These are phyloP conservation scores for Melanotaenia pygmaea DNA, from an alignment of 2,797 vertebrate species.

Conservation along the genomic window DNA sequence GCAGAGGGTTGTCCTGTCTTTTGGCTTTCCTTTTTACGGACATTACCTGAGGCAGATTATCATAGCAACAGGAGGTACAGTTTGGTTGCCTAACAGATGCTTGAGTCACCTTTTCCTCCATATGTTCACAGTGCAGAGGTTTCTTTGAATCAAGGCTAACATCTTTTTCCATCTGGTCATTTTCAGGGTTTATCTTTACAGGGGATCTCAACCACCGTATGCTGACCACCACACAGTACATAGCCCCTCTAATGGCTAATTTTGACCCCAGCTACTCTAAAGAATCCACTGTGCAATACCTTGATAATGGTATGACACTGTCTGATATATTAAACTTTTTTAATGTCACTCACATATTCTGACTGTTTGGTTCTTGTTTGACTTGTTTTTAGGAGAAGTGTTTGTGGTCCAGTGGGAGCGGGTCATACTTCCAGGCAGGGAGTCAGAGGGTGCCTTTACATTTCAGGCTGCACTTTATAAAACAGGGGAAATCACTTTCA, in stretches of 20 bases:
- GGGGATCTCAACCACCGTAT: conserved; percentile 93
- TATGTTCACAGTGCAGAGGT: conserved; percentile 9
- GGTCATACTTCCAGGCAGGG: conserved; percentile 89
- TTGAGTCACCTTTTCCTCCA: conserved; percentile 45
- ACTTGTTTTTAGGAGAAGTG: conserved; percentile 83
- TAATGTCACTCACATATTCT: neutral
- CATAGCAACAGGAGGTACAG: conserved; percentile 94
- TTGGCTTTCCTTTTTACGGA: conserved; percentile 97
- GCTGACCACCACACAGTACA: conserved; percentile 94
- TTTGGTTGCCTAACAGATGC: conserved; percentile 53
- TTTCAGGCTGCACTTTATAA: conserved; percentile 91
- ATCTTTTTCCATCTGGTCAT: conserved; percentile 41
- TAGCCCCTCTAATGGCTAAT: conserved; percentile 96
- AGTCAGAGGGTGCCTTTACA: conserved; percentile 90
- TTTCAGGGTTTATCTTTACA: conserved; percentile 94
- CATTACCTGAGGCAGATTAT: conserved; percentile 93
- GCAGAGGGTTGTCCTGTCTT: conserved; percentile 91
- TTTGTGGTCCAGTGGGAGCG: conserved; percentile 96
- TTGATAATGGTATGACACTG: conserved; percentile 89
- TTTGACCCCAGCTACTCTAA: conserved; percentile 94
- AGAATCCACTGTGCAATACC: conserved; percentile 91
- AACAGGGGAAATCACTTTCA: conserved; percentile 89
- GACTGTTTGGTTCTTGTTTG: conserved; percentile 10
- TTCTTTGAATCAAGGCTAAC: conserved; percentile 15
- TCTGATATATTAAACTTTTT: neutral